These are phyloP conservation scores for Pachyrhynchus sulphureomaculatus DNA, from an alignment of 1,140 invertebrate species.

Conservation along the genomic window DNA sequence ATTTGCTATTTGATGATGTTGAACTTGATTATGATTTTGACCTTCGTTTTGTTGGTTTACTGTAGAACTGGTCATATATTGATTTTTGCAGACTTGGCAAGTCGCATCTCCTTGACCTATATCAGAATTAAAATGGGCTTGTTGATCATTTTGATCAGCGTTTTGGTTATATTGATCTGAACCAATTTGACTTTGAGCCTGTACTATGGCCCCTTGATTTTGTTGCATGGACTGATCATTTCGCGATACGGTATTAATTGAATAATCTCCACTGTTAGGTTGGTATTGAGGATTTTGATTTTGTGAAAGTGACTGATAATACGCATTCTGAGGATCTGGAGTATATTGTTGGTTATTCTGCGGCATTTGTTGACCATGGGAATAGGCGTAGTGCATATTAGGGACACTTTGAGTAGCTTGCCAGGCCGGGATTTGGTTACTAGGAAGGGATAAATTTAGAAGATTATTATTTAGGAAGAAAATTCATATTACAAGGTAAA, in stretches of 20 bases:
- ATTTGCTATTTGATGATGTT: background rate
- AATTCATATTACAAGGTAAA: too few species aligned
- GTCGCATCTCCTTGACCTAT: slow-evolving; percentile 10
- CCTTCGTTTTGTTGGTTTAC: background rate
- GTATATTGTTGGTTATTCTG: background rate
- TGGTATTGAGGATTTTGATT: background rate
- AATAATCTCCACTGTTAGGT: background rate
- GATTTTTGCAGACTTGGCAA: background rate
- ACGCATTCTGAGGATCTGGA: background rate
- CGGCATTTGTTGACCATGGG: background rate
- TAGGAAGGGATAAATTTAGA: too few species aligned
- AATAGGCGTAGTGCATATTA: slow-evolving; percentile 1
- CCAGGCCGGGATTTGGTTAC: slow-evolving; percentile 1
- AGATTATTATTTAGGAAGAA: too few species aligned
- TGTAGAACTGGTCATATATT: background rate
- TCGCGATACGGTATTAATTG: background rate
- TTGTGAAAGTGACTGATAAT: too few species aligned
- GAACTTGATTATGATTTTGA: too few species aligned
- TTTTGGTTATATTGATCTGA: too few species aligned
- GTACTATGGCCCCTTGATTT: background rate
- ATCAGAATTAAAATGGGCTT: background rate
- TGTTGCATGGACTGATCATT: too few species aligned
- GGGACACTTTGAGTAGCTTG: slow-evolving; percentile 9
- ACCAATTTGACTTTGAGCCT: too few species aligned
- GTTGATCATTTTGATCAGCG: background rate